Conservation (phyloP, 2,113 vertebrate species). For the Aythya baeri region DNA sequence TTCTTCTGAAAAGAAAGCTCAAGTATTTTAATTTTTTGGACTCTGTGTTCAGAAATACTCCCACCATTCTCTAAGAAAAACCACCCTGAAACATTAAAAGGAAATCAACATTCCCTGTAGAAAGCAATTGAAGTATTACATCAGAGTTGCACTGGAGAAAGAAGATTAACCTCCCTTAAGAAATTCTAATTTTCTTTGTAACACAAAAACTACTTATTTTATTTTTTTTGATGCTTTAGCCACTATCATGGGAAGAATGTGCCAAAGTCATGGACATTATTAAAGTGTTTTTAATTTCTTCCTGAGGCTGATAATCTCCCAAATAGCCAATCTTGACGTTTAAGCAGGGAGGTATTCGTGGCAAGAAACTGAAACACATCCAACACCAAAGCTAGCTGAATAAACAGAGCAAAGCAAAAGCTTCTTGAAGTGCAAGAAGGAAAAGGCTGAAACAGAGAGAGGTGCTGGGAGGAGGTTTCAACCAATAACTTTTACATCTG, state of each 20-base stretch:
- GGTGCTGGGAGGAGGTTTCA: background rate
- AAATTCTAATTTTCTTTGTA: background rate
- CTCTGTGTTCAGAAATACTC: background rate
- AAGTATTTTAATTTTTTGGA: background rate
- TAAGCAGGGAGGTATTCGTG: background rate
- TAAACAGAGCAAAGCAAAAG: slow-evolving; percentile 6
- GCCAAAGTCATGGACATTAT: background rate
- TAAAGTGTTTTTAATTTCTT: background rate
- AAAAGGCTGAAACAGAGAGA: background rate
- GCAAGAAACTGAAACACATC: background rate
- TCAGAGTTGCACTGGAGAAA: background rate
- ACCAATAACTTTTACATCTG: slow-evolving; percentile 24
- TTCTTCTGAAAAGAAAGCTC: background rate
- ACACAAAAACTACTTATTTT: background rate
- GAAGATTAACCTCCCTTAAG: background rate
- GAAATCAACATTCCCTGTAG: background rate
- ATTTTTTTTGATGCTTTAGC: background rate
- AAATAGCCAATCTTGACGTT: background rate
- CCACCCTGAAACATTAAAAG: background rate
- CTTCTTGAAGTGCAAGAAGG: background rate
- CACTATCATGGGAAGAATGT: background rate
- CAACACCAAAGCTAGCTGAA: background rate
- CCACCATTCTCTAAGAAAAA: background rate
- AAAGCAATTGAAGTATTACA: background rate
- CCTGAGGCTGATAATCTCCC: background rate